These are phyloP conservation scores for Polyommatus iphigenia DNA, from an alignment of 2,888 invertebrate genomes.

Conservation along the genomic window DNA sequence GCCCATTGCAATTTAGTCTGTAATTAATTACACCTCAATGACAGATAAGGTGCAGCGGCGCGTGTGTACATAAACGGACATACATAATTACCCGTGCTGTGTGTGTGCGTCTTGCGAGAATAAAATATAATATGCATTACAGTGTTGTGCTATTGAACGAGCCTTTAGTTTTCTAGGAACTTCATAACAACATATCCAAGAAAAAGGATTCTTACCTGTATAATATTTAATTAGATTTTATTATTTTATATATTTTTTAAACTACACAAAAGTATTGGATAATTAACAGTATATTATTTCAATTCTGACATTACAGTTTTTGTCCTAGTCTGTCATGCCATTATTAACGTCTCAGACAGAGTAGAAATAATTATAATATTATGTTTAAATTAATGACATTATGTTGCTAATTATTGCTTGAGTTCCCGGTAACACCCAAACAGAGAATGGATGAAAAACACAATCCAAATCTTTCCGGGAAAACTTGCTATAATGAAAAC, in stretches of 20 bases:
- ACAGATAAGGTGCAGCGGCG: slow-evolving; percentile 71
- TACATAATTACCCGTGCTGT: slow-evolving; percentile 40
- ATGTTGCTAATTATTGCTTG: too few species aligned
- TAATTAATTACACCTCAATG: slow-evolving; percentile 76
- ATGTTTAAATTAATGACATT: too few species aligned
- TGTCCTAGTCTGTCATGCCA: too few species aligned
- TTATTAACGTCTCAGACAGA: too few species aligned
- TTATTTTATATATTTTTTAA: too few species aligned
- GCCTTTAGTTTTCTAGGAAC: background rate
- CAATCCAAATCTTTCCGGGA: background rate
- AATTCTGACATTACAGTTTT: too few species aligned
- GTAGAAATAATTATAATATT: too few species aligned
- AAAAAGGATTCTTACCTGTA: background rate
- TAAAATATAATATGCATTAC: slow-evolving; percentile 9
- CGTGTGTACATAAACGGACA: slow-evolving; percentile 46
- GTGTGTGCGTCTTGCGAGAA: background rate
- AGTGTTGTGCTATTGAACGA: background rate
- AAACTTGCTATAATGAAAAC: background rate
- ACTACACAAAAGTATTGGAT: too few species aligned
- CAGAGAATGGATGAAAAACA: background rate
- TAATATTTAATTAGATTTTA: background rate
- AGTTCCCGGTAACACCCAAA: background rate
- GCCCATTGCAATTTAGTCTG: slow-evolving; percentile 62
- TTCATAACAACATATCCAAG: background rate
- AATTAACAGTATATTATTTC: too few species aligned